A percentile compares a stretch with the other conserved stretches of the same genome.
Conservation (phyloP, 2,113 vertebrate genomes). For the Cryptotis parvus region DNA sequence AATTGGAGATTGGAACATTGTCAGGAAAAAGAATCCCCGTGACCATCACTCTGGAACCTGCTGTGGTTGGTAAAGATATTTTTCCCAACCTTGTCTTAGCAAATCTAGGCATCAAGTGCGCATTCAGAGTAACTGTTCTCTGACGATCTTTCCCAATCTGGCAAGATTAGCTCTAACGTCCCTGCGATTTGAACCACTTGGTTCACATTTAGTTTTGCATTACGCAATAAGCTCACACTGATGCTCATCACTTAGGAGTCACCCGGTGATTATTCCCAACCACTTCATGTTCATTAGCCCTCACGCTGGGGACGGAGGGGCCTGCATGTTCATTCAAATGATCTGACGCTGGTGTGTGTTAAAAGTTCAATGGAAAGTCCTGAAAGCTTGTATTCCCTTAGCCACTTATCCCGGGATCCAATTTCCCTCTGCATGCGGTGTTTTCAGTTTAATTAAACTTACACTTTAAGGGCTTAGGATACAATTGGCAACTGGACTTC, state of each 20-base stretch:
- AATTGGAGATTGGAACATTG: background rate
- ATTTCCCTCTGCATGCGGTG: background rate
- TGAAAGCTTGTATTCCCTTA: background rate
- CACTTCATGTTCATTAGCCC: background rate
- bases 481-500: background rate
- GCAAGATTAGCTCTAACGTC: background rate
- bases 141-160: slow-evolving; percentile 20
- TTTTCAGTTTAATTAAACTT: slow-evolving; percentile 6
- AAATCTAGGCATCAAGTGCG: background rate
- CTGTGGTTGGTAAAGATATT: background rate
- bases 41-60: background rate
- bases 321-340: background rate
- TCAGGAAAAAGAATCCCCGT: background rate
- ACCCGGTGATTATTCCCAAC: slow-evolving; percentile 5
- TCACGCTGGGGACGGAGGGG: background rate
- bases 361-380: background rate
- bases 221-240: slow-evolving; percentile 9
- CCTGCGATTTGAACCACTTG: background rate
- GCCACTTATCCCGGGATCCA: background rate
- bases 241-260: background rate
- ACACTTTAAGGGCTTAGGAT: slow-evolving; percentile 32
- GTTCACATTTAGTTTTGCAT: slow-evolving; percentile 22
- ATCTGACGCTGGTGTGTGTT: background rate
- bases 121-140: background rate
- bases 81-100: slow-evolving; percentile 2